Evolutionary conservation across 2,888 invertebrate genomes (phyloP).

Genomic region (Acanthoscelides obtectus): DNA sequence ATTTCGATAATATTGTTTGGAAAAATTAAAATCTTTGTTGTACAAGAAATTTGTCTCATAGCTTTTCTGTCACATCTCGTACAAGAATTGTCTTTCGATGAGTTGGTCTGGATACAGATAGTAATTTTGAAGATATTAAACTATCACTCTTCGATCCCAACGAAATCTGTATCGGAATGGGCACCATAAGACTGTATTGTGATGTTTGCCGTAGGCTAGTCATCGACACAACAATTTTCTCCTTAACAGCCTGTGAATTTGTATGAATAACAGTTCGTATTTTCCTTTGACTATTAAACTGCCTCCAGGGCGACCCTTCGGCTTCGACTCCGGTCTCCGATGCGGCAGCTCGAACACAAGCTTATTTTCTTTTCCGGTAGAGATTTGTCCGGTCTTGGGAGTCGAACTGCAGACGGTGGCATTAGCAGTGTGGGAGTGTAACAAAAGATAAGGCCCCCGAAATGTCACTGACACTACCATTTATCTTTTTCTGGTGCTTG

Average conservation of each 20-base stretch:
- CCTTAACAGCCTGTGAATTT: neutral
- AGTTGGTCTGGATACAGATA: too few species aligned
- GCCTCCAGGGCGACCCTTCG: neutral
- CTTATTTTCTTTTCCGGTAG: neutral
- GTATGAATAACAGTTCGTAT: neutral
- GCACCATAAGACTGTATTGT: too few species aligned
- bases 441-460: constrained; percentile 8
- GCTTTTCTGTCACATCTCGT: too few species aligned
- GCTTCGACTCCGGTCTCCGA: neutral
- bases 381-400: neutral
- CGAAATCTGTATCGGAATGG: too few species aligned
- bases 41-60: too few species aligned
- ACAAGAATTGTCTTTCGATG: too few species aligned
- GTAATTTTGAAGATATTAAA: too few species aligned
- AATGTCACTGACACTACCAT: constrained; percentile 34
- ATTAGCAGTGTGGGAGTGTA: neutral
- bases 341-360: neutral
- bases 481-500: constrained; percentile 23
- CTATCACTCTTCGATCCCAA: too few species aligned
- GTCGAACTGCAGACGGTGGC: neutral
- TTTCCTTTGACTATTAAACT: neutral
- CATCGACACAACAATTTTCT: neutral
- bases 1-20: too few species aligned
- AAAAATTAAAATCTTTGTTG: too few species aligned
- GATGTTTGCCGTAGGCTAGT: too few species aligned